A percentile compares a stretch with the other conserved stretches of the same genome.
phyloP scores from a whole-genome alignment of 2,888 invertebrate genomes.

The Hoplodrina blanda region DNA sequence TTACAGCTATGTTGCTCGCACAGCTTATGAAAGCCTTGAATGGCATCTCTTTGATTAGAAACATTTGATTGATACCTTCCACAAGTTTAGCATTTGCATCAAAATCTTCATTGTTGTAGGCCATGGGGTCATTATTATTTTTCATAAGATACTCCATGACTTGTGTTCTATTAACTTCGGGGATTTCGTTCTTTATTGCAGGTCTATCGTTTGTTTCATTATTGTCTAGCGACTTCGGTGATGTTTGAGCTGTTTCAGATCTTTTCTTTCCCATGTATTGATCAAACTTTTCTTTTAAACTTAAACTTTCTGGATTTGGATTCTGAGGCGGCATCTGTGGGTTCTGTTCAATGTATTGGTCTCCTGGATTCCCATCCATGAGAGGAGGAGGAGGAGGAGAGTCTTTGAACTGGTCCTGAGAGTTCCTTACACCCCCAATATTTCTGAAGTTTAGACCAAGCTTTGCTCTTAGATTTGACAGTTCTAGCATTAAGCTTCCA shows the following conservation, averaged over 20 bases:
- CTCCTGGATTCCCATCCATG: neutral
- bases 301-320: neutral
- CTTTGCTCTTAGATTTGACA: slow-evolving; percentile 20
- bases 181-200: no score
- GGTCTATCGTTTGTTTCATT: neutral
- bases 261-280: neutral
- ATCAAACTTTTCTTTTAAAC: neutral
- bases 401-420: neutral
- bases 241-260: neutral
- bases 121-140: no score
- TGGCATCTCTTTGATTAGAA: slow-evolving; percentile 3
- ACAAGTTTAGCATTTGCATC: slow-evolving; percentile 17
- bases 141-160: no score
- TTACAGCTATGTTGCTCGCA: slow-evolving; percentile 6
- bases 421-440: neutral
- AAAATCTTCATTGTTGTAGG: neutral
- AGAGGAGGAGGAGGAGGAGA: no score
- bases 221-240: no score
- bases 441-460: slow-evolving; percentile 27
- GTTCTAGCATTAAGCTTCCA: neutral
- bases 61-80: slow-evolving; percentile 14
- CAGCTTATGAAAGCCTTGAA: slow-evolving; percentile 24
- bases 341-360: neutral
- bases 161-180: no score
- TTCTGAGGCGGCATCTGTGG: neutral